Evolutionary conservation across 1,140 invertebrate genomes (phyloP), one percentile per base, ranked within the genome.

Genomic region (Trichomalopsis sarcophagae): DNA sequence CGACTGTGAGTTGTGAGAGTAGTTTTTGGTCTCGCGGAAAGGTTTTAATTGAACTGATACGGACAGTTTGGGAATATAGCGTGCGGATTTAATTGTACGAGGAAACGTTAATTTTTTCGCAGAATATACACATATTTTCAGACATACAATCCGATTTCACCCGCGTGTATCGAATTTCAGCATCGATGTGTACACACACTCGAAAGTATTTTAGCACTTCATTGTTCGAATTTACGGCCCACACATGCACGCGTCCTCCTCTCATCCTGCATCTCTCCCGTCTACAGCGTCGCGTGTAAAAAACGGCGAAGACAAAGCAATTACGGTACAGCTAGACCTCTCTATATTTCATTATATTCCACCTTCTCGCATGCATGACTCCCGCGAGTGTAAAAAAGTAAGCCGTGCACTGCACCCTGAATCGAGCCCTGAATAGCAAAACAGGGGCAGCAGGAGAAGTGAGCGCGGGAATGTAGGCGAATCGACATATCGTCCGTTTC

Each of bases 401-500:
- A 33, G 0, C 4, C 17, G 17, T 14, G 50, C 50, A 17, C 13
- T 55, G 17, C 14, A 44, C 40, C 17, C 17, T 62, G 17, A 21
- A 62, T 62, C 21, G 17, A 2, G 11, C 40, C 17, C 17, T 62
- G 17, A 21, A 62, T 62, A 73, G 14, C 33, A n/a, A 73, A 30
- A 21, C 27, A 73, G 30, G 23, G 68, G 23, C 73, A 36, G 36
- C 33, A 36, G 33, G 33, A 74, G 21, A 55, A 62, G 17, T 14
- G 68, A 71, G 30, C 6, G 33, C 27, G 27, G 27, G 6, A 66
- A 82, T 66, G 30, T 33, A 44, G 40, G 82, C 30, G 74, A 77
- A 40, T 69, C 74, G 82, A 76, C 55, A 76, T 82, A 76, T 77
- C 74, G 55, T 69, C 44, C 74, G 62, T 83, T 83, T 77, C 74